phyloP scores from a whole-genome alignment of 2,888 invertebrate species.

The Conchocele bisecta region DNA sequence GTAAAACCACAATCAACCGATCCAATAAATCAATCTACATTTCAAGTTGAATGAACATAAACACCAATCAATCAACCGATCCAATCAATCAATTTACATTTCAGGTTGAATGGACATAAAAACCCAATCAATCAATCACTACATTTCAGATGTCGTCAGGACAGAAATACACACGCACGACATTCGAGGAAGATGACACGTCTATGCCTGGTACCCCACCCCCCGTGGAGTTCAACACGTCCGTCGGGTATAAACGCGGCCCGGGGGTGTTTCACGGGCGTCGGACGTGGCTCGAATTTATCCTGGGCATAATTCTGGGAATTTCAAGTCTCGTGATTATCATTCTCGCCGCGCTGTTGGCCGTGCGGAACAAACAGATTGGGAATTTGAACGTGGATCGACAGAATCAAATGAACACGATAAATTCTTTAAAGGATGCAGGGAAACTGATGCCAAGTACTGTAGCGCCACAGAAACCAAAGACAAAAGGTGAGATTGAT shows the following conservation, averaged over 20 bases:
- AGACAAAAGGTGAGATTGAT: too few species aligned
- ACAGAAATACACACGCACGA: slow-evolving; percentile 81
- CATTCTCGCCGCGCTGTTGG: slow-evolving; percentile 69
- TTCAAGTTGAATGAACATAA: too few species aligned
- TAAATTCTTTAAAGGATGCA: neutral
- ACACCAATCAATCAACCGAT: too few species aligned
- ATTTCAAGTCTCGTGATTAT: slow-evolving; percentile 66
- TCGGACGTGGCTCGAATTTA: slow-evolving; percentile 71
- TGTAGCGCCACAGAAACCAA: too few species aligned
- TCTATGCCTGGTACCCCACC: slow-evolving; percentile 78
- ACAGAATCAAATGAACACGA: neutral
- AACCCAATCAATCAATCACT: too few species aligned
- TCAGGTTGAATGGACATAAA: too few species aligned
- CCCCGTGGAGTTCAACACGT: slow-evolving; percentile 71
- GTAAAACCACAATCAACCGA: too few species aligned
- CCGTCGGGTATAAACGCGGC: slow-evolving; percentile 76
- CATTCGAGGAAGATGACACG: slow-evolving; percentile 82
- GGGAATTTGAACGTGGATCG: neutral
- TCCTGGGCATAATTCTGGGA: slow-evolving; percentile 65
- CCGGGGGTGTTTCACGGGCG: slow-evolving; percentile 69
- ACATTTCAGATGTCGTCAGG: slow-evolving; percentile 80
- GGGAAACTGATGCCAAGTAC: too few species aligned
- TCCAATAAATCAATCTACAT: too few species aligned
- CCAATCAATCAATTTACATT: too few species aligned
- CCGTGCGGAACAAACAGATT: slow-evolving; percentile 59